Conservation (phyloP, 1,140 invertebrate species). For the Kradibia gibbosae region DNA sequence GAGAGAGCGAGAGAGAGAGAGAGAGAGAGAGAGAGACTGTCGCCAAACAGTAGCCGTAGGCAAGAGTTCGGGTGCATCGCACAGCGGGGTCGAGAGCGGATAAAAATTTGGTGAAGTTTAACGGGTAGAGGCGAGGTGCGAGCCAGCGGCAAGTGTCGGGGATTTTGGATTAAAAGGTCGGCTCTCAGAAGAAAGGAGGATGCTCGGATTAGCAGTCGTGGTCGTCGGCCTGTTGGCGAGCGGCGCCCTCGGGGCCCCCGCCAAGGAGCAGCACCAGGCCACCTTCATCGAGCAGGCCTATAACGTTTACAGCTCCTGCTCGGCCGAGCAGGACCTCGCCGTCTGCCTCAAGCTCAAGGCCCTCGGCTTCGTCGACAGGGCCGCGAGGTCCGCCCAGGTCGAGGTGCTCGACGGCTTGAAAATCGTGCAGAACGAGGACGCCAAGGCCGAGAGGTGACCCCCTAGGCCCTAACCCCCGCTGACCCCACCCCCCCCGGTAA, state of each 20-base stretch:
- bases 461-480: background rate
- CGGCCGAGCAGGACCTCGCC: conserved; percentile 79
- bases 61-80: conserved; percentile 3
- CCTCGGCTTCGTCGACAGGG: conserved; percentile 66
- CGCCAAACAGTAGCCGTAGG: too few relatives aligned
- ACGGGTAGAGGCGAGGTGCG: background rate
- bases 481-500: too few relatives aligned
- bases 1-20: too few relatives aligned
- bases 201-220: conserved; percentile 76
- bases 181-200: conserved; percentile 53
- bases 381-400: conserved; percentile 70
- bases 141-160: background rate
- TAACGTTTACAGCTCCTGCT: conserved; percentile 75
- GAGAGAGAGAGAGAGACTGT: too few relatives aligned
- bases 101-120: conserved; percentile 29
- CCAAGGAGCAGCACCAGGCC: conserved; percentile 62
- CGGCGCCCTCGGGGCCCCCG: conserved; percentile 72
- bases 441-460: conserved; percentile 64
- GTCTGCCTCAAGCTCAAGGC: conserved; percentile 80
- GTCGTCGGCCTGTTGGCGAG: conserved; percentile 73
- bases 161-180: background rate
- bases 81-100: background rate
- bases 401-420: conserved; percentile 79
- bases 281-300: conserved; percentile 70
- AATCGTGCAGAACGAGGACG: conserved; percentile 78